These are phyloP conservation scores for Helicoverpa assulta DNA, from an alignment of 2,888 invertebrate genomes.

Conservation along the genomic window DNA sequence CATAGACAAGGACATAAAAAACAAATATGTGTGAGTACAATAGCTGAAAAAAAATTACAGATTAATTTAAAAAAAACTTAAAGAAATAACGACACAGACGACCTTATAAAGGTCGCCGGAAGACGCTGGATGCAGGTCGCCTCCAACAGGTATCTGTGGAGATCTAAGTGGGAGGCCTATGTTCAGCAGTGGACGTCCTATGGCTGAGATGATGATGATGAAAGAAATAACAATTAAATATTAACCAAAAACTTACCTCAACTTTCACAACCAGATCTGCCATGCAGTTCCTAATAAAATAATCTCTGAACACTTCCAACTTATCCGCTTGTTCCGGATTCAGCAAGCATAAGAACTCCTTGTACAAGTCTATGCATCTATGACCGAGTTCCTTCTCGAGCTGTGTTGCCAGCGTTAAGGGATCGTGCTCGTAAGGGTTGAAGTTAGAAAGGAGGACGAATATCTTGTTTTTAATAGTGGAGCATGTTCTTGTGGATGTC, in stretches of 20 bases:
- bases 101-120: no score
- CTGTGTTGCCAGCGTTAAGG: conserved; percentile 63
- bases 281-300: conserved; percentile 76
- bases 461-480: conserved; percentile 65
- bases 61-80: no score
- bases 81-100: no score
- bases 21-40: no score
- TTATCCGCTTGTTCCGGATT: conserved; percentile 80
- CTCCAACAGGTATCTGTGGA: no score
- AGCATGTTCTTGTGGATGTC: conserved; percentile 55
- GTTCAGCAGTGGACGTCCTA: no score
- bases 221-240: no score
- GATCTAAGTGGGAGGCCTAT: no score
- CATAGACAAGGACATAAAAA: no score
- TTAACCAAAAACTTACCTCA: conserved; percentile 76
- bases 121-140: no score
- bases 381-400: conserved; percentile 65
- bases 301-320: conserved; percentile 75
- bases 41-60: no score
- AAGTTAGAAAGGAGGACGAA: conserved; percentile 69
- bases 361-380: conserved; percentile 75
- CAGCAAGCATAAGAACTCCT: conserved; percentile 80
- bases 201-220: no score
- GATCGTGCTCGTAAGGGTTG: conserved; percentile 66
- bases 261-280: conserved; percentile 73